Percentiles rank a stretch among this genome's conserved stretches.
Conservation (phyloP, 2,797 vertebrate genomes). For the Sebastes nivosus region DNA sequence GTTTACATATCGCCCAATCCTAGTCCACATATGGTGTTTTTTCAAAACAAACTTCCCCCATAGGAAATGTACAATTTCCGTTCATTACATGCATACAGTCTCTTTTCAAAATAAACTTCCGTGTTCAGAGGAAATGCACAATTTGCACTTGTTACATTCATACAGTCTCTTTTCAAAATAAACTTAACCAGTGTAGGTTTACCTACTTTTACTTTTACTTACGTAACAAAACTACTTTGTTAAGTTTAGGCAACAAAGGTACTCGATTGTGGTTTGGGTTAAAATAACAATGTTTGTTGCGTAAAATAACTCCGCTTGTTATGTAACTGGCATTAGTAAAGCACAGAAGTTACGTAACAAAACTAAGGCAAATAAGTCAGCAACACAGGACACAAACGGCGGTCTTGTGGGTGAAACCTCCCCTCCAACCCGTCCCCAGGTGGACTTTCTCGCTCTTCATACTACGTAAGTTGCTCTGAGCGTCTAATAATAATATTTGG, state of each 20-base stretch:
- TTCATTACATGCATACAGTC: not conserved
- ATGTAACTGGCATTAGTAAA: not conserved
- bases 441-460: too few relatives aligned
- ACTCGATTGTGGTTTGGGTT: not conserved
- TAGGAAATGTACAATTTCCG: too few relatives aligned
- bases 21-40: too few relatives aligned
- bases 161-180: not conserved
- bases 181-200: not conserved
- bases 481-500: too few relatives aligned
- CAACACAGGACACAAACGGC: not conserved
- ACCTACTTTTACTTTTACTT: not conserved
- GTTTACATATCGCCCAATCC: too few relatives aligned
- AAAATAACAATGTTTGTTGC: not conserved
- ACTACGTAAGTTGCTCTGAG: too few relatives aligned
- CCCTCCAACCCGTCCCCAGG: too few relatives aligned
- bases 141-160: not conserved
- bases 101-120: not conserved
- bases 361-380: not conserved
- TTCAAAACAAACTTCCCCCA: too few relatives aligned
- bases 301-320: not conserved
- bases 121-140: too few relatives aligned
- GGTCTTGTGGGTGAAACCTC: not conserved
- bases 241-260: not conserved
- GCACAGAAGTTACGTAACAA: not conserved
- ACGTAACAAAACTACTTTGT: not conserved